Base-by-base conservation (phyloP, 2,797 vertebrate genomes). In the Gadopsis bispinosus region DNA sequence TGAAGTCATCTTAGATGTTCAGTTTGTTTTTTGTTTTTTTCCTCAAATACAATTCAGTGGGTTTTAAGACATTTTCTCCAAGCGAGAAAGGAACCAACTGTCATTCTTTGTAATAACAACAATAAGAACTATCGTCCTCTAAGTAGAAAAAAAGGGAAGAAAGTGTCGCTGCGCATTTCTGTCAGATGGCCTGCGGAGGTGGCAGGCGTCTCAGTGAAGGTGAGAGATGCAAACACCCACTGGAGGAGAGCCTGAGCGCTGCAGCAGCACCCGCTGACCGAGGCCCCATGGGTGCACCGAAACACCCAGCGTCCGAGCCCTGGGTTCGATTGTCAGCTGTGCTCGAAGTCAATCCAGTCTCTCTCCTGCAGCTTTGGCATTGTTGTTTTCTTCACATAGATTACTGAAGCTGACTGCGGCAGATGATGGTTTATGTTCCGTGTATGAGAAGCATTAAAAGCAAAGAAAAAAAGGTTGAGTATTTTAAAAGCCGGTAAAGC, bases 141-240 rank as follows among this genome's bases (percentile, higher is more conserved):
- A 88, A 89, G 92, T 91, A 89, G 81, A 93, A 94, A 95, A 94
- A 89, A 95, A 93, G 89, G 92, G 93, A 94, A 95, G 91, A 95
- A 95, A 95, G 95, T 95, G 95, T 95, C 94, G 94, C 94, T 95
- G 95, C 93, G 93, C 93, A 94, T 94, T 92, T 91, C 90, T 92
- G 90, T 90, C 83, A 80, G 87, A 83, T 88, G 70, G 90, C 92
- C 94, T 79, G 87, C 63, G 74, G 89, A 92, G 91, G 91, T 83
- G 74, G 89, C 92, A 89, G 91, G 91, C 87, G 55, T 89, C 86
- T 88, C 88, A 55, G 78, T 89, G 88, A 93, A 91, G 90, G 89
- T 90, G 90, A 92, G 90, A 89, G 92, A 93, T 89, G 84, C 85
- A 76, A 91, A 86, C 88, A 80, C 91, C 88, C 86, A 64, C 85